Conservation (phyloP, 2,888 invertebrate species). For the Agapostemon virescens region DNA sequence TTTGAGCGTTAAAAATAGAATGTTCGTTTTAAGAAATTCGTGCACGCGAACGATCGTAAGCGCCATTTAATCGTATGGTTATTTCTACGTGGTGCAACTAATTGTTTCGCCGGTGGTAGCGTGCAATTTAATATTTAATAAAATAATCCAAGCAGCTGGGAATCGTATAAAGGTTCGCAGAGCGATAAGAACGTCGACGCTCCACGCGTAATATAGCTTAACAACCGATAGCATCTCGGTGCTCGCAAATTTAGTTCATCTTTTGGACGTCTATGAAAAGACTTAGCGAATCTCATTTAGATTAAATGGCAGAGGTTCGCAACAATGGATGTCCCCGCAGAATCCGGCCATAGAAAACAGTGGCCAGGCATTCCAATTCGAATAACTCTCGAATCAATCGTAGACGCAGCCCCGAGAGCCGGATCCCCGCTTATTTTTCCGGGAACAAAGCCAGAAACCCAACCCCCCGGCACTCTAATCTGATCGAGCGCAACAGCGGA, state of each 20-base stretch:
- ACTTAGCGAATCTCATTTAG: background rate
- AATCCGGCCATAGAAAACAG: background rate
- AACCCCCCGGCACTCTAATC: background rate
- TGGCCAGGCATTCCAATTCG: background rate
- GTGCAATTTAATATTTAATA: too few species aligned
- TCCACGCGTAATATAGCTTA: background rate
- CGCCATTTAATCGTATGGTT: too few species aligned
- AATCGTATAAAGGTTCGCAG: too few species aligned
- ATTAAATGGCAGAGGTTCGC: background rate
- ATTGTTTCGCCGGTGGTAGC: too few species aligned
- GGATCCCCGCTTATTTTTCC: background rate
- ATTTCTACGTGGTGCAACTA: too few species aligned
- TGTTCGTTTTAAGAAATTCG: too few species aligned
- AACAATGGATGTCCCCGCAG: background rate
- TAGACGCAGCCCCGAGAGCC: background rate
- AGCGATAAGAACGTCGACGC: too few species aligned
- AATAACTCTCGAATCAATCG: constrained; percentile 4
- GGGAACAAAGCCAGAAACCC: constrained; percentile 3
- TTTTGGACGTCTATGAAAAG: background rate
- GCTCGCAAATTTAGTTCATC: background rate
- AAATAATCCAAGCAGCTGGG: too few species aligned
- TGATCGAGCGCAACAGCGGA: background rate
- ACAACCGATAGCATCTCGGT: background rate
- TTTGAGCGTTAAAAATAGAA: too few species aligned
- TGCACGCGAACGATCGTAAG: too few species aligned